These are phyloP conservation scores for Mythimna pallens DNA, from an alignment of 2,888 invertebrate genomes.

Conservation along the genomic window DNA sequence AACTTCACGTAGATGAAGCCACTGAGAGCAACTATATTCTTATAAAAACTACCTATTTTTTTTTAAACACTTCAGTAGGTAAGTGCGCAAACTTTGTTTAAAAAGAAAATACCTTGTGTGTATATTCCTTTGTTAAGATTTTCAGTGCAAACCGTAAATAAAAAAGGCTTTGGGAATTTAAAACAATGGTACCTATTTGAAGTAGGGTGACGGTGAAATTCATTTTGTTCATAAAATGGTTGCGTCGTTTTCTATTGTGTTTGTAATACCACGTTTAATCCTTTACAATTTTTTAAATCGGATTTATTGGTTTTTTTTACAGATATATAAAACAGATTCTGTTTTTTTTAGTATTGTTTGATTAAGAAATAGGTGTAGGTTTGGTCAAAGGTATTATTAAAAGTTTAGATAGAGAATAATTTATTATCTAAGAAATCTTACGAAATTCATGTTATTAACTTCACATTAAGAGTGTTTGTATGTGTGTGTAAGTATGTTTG, in stretches of 20 bases:
- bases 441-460: no score
- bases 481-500: no score
- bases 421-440: no score
- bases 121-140: constrained; percentile 20
- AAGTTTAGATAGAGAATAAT: background rate
- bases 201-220: constrained; percentile 7
- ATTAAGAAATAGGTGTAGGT: background rate
- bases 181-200: constrained; percentile 12
- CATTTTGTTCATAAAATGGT: constrained; percentile 1
- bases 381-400: background rate
- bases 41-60: no score
- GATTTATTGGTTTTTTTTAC: no score
- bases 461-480: no score
- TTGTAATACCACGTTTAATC: background rate
- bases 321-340: background rate
- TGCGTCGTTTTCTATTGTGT: constrained; percentile 3
- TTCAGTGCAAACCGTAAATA: constrained; percentile 16
- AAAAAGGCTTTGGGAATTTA: constrained; percentile 15
- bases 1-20: no score
- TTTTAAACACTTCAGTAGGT: background rate
- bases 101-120: background rate
- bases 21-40: no score
- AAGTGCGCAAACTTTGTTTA: background rate
- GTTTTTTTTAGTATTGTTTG: background rate
- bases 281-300: background rate